Base-by-base conservation (phyloP, 2,113 vertebrate species). In the Notarius lentiginosus region DNA sequence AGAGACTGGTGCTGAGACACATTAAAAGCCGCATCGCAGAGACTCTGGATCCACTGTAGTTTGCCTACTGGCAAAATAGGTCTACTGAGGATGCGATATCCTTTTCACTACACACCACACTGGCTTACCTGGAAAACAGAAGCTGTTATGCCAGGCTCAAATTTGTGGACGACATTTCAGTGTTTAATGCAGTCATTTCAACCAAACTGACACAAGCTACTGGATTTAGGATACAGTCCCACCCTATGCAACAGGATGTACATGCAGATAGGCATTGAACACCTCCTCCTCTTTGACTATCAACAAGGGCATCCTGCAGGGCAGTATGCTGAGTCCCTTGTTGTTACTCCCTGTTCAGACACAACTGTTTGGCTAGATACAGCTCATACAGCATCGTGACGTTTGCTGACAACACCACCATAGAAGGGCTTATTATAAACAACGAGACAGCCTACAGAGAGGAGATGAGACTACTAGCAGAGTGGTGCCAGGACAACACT, bases 301-400 rank as follows among this genome's bases (percentile, higher is more conserved):
- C 24, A 60, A 80, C 9, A 22, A 7, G 3, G 79, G 56, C 79
- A 60, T 20, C 79, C 79, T 12, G 30, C 55, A 55, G 79, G 30
- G 55, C 17, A 41, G 30, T 80, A 27, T 81, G 7, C 53, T 30
- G 53, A 79, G 53, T n/a, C 24, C 15, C 27, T 80, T 80, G 17
- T 80, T 80, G 55, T 41, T 58, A 41, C 79, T 60, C 55, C 27
- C 30, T 80, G 55, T 80, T 79, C 53, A 58, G 53, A 58, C 76
- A 56, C 1, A 2, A 56, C n/a, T 27, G 76, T 79, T 58, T 55
- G 53, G 53, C n/a, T 49, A 77, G 75, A 53, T 72, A 72, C 68
- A 72, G 30, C 30, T 51, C 20, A 51, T 14, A 51, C 53, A 79
- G 20, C 76, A 79, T 56, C 51, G 24, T 72, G 41, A 41, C 18